A percentile compares a stretch with the other conserved stretches of the same genome.
Conservation (phyloP, 2,888 invertebrate genomes). For the Acrocyrtus sp. region DNA sequence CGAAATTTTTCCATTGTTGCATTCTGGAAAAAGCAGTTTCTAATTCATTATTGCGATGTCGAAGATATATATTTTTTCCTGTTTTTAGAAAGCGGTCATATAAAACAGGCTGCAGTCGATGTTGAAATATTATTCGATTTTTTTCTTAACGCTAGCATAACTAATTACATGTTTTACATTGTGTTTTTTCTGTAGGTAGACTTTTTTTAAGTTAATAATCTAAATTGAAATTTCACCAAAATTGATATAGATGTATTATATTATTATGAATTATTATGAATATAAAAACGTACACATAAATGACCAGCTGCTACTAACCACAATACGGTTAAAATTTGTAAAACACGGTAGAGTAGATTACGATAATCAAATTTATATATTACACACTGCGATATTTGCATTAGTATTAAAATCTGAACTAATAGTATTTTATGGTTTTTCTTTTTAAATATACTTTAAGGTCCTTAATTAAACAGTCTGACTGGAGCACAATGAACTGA, state of each 20-base stretch:
- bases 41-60: background rate
- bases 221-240: background rate
- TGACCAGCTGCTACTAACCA: slow-evolving; percentile 41
- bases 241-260: slow-evolving; percentile 3
- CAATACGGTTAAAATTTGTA: slow-evolving; percentile 23
- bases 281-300: background rate
- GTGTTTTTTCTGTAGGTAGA: background rate
- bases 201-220: no score
- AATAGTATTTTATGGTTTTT: slow-evolving; percentile 12
- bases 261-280: no score
- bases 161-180: slow-evolving; percentile 1
- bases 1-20: no score
- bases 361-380: slow-evolving; percentile 19
- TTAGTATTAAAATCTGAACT: slow-evolving; percentile 34
- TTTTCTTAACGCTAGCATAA: no score
- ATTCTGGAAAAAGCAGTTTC: no score
- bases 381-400: slow-evolving; percentile 29
- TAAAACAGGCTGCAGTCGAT: slow-evolving; percentile 24
- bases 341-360: slow-evolving; percentile 19
- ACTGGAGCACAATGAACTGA: slow-evolving; percentile 50
- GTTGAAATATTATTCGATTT: slow-evolving; percentile 14
- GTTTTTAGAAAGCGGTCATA: slow-evolving; percentile 38
- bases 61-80: background rate
- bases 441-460: slow-evolving; percentile 27
- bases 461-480: slow-evolving; percentile 48